Percentiles rank a stretch among this genome's conserved stretches.
Conservation (phyloP, 2,113 vertebrate species). For the Halichoeres trimaculatus region DNA sequence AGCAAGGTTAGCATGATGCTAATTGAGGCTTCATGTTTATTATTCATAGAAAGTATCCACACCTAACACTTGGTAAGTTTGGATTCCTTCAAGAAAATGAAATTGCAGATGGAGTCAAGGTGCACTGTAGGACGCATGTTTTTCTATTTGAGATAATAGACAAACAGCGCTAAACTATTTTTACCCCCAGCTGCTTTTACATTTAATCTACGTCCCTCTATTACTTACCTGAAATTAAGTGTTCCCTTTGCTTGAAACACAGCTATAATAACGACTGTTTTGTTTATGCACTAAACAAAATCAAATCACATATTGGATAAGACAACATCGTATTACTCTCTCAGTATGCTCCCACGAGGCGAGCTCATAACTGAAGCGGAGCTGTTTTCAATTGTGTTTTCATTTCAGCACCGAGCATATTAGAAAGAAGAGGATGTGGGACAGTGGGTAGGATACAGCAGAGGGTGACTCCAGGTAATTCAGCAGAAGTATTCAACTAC, state of each 20-base stretch:
- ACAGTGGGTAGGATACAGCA: constrained; percentile 30
- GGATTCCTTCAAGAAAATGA: no score
- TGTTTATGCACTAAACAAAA: neutral
- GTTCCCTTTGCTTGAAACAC: constrained; percentile 2
- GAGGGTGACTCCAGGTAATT: constrained; percentile 21
- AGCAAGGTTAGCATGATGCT: no score
- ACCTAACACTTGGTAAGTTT: no score
- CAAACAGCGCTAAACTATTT: neutral
- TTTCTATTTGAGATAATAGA: neutral
- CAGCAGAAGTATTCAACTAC: constrained; percentile 32
- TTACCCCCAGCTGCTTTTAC: neutral
- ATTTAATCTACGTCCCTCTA: neutral
- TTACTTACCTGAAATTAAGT: neutral
- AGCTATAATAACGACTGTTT: neutral
- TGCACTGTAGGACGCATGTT: neutral
- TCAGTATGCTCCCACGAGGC: neutral
- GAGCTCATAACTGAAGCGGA: neutral
- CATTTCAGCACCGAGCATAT: constrained; percentile 24
- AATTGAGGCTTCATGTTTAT: no score
- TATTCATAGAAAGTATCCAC: no score
- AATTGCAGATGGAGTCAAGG: no score
- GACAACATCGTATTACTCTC: neutral
- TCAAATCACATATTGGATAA: neutral
- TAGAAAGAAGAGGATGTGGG: neutral
- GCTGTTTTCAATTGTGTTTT: constrained; percentile 32